Evolutionary conservation across 2,113 vertebrate genomes (phyloP), one percentile per base, ranked within the genome.

Genomic region (Saguinus midas): DNA sequence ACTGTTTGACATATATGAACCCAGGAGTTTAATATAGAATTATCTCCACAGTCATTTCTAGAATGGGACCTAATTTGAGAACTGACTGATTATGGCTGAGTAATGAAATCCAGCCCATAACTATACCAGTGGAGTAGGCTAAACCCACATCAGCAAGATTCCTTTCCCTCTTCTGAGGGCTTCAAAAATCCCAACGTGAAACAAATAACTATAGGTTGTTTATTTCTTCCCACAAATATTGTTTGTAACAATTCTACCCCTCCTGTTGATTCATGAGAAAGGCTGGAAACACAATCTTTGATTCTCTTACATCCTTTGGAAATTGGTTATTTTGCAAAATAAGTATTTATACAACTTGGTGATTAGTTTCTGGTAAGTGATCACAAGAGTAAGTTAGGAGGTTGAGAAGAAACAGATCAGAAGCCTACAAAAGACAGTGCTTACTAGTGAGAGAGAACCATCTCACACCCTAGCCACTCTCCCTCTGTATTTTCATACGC

Each of bases 61-160:
- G 88, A 93, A 45, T 72, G 73, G 82, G 6, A 52, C 76, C 66
- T 87, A 40, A 68, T 90, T 90, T 92, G 88, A 94, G n/a, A 61
- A 43, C 72, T 37, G 76, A 37, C 50, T 90, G 87, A 95, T 80
- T 92, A 90, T 50, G 23, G 9, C 61, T 80, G 37, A 72, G 45
- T 75, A 52, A 66, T 92, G 80, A 87, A 80, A 80, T 80, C 76
- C 43, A 70, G 10, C 13, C 64, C 55, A 50, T 27, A 76, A 80
- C 20, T 58, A 5, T 14, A 89, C 43, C 3, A 17, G 3, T 29
- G 43, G 50, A 37, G 9, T 10, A 12, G 43, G 20, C 68, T 45
- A 86, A 86, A 37, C 61, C n/a, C 91, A 85, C 37, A 66, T 88
- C 61, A 66, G n/a, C 12, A 35, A 57, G 72, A 83, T 52, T 82